Percentiles rank a stretch among this genome's conserved stretches.
Conservation (phyloP, 2,113 vertebrate species). For the Ameiurus melas region DNA sequence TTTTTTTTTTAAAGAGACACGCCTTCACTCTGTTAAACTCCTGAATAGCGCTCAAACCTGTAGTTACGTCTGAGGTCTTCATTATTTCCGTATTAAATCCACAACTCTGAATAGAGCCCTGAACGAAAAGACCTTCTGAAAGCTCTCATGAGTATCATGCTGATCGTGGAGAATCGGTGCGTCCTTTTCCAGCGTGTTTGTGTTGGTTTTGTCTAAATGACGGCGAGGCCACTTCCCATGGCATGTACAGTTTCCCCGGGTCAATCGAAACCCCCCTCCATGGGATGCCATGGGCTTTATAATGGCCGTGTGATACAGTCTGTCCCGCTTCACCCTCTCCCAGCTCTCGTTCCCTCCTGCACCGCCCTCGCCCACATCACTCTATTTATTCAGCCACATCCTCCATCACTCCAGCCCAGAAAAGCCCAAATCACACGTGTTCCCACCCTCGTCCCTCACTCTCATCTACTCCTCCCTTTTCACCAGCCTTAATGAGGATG, state of each 20-base stretch:
- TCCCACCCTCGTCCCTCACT: conserved; percentile 15
- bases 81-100: neutral
- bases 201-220: conserved; percentile 40
- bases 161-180: neutral
- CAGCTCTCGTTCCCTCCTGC: conserved; percentile 12
- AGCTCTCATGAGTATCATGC: neutral
- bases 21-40: neutral
- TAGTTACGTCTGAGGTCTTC: neutral
- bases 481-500: neutral
- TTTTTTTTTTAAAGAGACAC: neutral
- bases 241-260: conserved; percentile 45
- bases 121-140: neutral
- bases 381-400: conserved; percentile 78
- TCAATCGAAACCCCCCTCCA: neutral
- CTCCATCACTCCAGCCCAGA: conserved; percentile 66
- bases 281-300: conserved; percentile 19
- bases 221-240: conserved; percentile 46
- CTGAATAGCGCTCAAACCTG: neutral
- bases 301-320: conserved; percentile 17
- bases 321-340: conserved; percentile 36
- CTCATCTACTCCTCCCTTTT: conserved; percentile 14
- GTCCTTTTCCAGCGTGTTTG: neutral
- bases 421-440: conserved; percentile 37
- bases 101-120: neutral
- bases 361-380: conserved; percentile 30